Evolutionary conservation across 1,140 invertebrate species (phyloP).

Genomic region (Lycorma delicatula): DNA sequence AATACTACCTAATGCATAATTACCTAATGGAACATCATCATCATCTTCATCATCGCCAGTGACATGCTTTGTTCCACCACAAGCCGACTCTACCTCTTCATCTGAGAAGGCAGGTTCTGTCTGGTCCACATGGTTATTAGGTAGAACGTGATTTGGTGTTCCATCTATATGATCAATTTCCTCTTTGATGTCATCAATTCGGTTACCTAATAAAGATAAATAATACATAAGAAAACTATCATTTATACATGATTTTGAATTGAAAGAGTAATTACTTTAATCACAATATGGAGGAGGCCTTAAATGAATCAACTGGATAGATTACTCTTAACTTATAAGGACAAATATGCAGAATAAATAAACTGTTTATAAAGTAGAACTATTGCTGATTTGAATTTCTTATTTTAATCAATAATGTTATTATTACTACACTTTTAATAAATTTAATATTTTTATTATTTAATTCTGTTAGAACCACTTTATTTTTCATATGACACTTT

Average conservation of each 20-base stretch:
- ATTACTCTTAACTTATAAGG: too few relatives aligned
- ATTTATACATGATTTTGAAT: not conserved
- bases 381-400: too few relatives aligned
- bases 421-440: too few relatives aligned
- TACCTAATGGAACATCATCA: constrained; percentile 71
- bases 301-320: not conserved
- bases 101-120: constrained; percentile 70
- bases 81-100: constrained; percentile 58
- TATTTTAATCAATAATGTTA: too few relatives aligned
- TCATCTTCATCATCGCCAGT: constrained; percentile 71
- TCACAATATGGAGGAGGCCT: not conserved
- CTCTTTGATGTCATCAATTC: constrained; percentile 46
- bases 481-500: too few relatives aligned
- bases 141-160: constrained; percentile 29
- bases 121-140: constrained; percentile 43
- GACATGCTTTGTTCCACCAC: not conserved
- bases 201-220: constrained; percentile 33
- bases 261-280: not conserved
- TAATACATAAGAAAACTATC: not conserved
- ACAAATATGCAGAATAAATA: too few relatives aligned
- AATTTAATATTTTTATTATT: too few relatives aligned
- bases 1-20: constrained; percentile 30
- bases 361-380: too few relatives aligned
- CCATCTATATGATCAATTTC: constrained; percentile 41
- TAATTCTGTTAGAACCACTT: too few relatives aligned